A percentile compares a stretch with the other conserved stretches of the same genome.
Conservation (phyloP, 2,888 invertebrate genomes). For the Danaus chrysippus region DNA sequence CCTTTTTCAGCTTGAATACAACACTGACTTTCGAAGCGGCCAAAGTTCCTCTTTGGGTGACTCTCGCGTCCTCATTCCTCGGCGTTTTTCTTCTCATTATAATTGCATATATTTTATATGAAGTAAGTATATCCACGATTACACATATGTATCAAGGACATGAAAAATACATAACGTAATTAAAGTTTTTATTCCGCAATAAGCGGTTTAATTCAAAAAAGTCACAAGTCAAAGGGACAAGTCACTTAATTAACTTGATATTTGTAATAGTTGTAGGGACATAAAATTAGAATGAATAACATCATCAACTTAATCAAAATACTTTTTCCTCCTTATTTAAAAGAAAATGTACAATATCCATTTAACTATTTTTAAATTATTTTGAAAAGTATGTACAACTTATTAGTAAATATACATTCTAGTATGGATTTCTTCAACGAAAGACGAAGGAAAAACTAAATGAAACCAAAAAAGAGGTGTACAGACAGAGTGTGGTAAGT, state of each 20-base stretch:
- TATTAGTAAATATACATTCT: slow-evolving; percentile 10
- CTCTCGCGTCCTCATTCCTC: slow-evolving; percentile 26
- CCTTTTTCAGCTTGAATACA: slow-evolving; percentile 26
- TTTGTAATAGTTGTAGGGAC: no score
- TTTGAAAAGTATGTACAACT: slow-evolving; percentile 10
- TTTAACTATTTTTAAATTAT: background rate
- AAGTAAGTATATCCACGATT: slow-evolving; percentile 26
- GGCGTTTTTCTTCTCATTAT: slow-evolving; percentile 32
- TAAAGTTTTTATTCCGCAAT: no score
- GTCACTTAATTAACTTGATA: no score
- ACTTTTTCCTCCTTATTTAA: no score
- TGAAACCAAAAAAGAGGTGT: slow-evolving; percentile 32
- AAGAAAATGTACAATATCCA: no score
- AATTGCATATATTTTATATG: slow-evolving; percentile 31
- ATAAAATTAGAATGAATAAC: no score
- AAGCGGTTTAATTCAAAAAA: no score
- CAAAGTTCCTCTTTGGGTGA: slow-evolving; percentile 29
- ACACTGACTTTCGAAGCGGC: slow-evolving; percentile 19
- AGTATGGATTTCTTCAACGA: slow-evolving; percentile 39
- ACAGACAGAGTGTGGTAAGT: slow-evolving; percentile 33
- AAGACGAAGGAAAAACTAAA: slow-evolving; percentile 35
- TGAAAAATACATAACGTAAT: no score
- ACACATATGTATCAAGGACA: background rate
- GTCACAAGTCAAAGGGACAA: no score
- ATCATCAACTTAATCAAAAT: no score